Percentiles rank a stretch among this genome's conserved stretches.
These are phyloP conservation scores for Empidonax alnorum DNA, from an alignment of 2,113 vertebrate species.

Conservation along the genomic window DNA sequence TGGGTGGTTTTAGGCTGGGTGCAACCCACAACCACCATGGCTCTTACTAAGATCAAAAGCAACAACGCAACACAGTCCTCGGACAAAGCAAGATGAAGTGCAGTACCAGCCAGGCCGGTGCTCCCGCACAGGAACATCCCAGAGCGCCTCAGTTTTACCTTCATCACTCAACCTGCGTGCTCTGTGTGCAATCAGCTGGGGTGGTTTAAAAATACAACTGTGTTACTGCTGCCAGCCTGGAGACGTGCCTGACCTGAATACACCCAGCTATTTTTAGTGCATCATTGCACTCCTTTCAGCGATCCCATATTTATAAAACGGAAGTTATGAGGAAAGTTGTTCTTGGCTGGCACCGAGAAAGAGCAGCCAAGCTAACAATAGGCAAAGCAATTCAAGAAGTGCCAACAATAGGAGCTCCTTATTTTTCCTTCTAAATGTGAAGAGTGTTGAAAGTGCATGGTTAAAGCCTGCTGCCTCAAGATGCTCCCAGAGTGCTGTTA, in stretches of 20 bases:
- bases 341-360: background rate
- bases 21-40: background rate
- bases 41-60: background rate
- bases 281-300: background rate
- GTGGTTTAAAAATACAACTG: background rate
- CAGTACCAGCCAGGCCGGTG: too few species aligned
- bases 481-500: background rate
- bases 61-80: fast-evolving
- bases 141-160: background rate
- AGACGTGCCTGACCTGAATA: constrained; percentile 45
- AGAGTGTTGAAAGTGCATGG: background rate
- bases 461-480: background rate
- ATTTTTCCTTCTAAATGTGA: background rate
- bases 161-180: background rate
- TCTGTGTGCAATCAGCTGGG: background rate
- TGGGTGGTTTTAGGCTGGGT: background rate
- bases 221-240: background rate
- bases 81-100: fast-evolving
- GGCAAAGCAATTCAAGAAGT: background rate
- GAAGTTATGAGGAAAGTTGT: constrained; percentile 39
- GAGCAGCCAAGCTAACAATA: background rate
- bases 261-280: background rate
- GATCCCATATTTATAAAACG: background rate
- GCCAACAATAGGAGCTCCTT: background rate
- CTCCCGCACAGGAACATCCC: background rate